These are phyloP conservation scores for Chelonus formosanus DNA, from an alignment of 2,888 invertebrate genomes.

Conservation along the genomic window DNA sequence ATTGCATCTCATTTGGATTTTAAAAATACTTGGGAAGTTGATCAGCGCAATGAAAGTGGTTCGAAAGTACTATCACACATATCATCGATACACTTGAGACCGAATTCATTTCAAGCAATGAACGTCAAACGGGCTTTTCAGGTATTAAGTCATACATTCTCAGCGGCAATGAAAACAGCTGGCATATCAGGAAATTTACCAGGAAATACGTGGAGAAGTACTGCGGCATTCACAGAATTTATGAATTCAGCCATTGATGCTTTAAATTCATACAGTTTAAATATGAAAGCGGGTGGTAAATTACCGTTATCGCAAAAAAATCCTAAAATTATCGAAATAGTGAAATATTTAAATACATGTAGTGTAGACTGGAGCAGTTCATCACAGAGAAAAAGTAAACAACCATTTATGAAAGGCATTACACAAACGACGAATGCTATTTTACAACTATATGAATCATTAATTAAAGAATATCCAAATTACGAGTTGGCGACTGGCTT, in stretches of 20 bases:
- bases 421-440: no score
- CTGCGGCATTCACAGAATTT: constrained; percentile 32
- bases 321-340: constrained; percentile 24
- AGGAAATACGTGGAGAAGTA: constrained; percentile 28
- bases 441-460: no score
- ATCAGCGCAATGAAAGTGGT: background rate
- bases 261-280: constrained; percentile 20
- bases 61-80: constrained; percentile 35
- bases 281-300: constrained; percentile 7
- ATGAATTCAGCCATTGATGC: constrained; percentile 35
- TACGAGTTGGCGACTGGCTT: no score
- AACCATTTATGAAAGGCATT: no score
- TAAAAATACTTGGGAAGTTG: constrained; percentile 26
- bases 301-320: constrained; percentile 28
- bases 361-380: no score
- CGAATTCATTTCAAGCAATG: constrained; percentile 35
- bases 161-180: constrained; percentile 31
- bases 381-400: no score
- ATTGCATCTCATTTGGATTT: constrained; percentile 31
- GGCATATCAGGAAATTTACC: constrained; percentile 16
- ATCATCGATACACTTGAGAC: constrained; percentile 29
- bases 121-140: constrained; percentile 40
- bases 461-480: no score
- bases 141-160: constrained; percentile 31
- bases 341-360: constrained; percentile 21